phyloP scores from a whole-genome alignment of 2,113 vertebrate species.

The Cairina moschata region DNA sequence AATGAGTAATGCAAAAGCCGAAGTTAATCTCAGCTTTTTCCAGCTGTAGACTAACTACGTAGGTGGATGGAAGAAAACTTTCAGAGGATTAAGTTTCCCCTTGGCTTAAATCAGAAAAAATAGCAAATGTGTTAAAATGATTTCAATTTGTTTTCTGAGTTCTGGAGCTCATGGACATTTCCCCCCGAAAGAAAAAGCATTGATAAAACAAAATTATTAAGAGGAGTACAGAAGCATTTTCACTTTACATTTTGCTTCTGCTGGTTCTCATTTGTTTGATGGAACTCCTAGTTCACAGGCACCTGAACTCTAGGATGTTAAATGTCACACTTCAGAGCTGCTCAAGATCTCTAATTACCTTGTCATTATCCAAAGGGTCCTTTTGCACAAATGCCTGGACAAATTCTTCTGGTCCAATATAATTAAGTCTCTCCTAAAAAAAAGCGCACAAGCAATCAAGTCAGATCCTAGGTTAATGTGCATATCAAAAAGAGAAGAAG shows the following conservation, averaged over 20 bases:
- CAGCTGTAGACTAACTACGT: not conserved
- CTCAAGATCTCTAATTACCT: slow-evolving; percentile 77
- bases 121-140: not conserved
- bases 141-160: not conserved
- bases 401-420: slow-evolving; percentile 96
- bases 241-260: not conserved
- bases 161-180: not conserved
- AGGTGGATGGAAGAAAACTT: not conserved
- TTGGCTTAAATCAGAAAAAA: not conserved
- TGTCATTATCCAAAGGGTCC: slow-evolving; percentile 88
- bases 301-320: not conserved
- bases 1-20: not conserved
- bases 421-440: slow-evolving; percentile 90
- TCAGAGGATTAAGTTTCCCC: not conserved
- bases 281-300: not conserved
- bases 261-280: not conserved
- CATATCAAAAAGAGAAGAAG: not conserved
- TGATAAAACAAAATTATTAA: not conserved
- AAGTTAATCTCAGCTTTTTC: not conserved
- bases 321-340: not conserved
- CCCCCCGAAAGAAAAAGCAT: not conserved
- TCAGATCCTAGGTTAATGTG: not conserved
- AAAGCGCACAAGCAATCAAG: slow-evolving; percentile 10
- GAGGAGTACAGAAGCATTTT: not conserved
- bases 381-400: slow-evolving; percentile 93